Base-by-base conservation (phyloP, 2,888 invertebrate species). In the Agonopterix arenella region DNA sequence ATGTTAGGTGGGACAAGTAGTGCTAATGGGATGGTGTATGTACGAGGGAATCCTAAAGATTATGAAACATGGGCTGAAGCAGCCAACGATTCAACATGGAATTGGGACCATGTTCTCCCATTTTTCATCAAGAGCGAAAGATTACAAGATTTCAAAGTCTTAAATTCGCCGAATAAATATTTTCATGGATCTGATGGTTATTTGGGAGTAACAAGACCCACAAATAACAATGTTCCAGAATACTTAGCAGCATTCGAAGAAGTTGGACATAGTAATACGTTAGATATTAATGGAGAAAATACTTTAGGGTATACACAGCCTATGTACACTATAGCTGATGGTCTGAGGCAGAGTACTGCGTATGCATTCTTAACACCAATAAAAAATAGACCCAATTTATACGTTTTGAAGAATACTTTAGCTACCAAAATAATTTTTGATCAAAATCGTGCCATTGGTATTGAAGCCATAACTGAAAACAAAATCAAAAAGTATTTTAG, bases 331-430 rank as follows among this genome's bases (percentile, higher is more conserved):
- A 52, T 65, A 28, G 28, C 28, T 28, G 60, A 62, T 41, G 84
- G 79, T 5, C 73, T 74, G 2, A 66, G 89, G 11, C 83, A 84
- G 46, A 83, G 82, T 56, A 76, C 82, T 1, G 80, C 86, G 0
- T 80, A 64, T 57, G 84, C 84, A 8, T 28, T 28, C 28, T 47
- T 74, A 16, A 59, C 59, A 42, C 58, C 61, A 3, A 52, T 62
- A 1, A 65, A 62, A 51, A 52, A 64, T 18, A 61, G 72, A n/a
- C 40, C 52, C 10, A 75, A 74, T 50, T 56, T 75, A 4, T 59
- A 63, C 37, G 62, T 75, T 0, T 49, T 72, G 8, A 69, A 64
- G 49, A 62, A 70, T 46, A 59, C 70, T 10, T 48, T 60, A 4
- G 73, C 54, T 1, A 64, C 59, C 8, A 68, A 70, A 62, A 58